phyloP scores from a whole-genome alignment of 2,888 invertebrate genomes.

The Lasius platythorax region DNA sequence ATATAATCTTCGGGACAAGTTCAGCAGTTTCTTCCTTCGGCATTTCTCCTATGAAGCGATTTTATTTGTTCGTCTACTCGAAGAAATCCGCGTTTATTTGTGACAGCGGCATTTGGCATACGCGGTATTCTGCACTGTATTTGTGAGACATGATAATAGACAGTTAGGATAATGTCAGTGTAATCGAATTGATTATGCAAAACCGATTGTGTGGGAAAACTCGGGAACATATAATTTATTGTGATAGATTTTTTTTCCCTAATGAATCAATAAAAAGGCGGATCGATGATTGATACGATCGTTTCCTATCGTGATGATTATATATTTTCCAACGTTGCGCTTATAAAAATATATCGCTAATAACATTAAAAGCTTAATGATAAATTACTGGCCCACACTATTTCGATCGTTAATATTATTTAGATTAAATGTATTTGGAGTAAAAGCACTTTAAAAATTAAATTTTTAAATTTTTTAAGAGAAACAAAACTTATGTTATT shows the following conservation, averaged over 20 bases:
- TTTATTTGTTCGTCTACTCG: neutral
- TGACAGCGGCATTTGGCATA: constrained; percentile 1
- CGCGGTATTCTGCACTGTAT: neutral
- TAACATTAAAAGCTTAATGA: neutral
- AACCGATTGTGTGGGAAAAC: constrained; percentile 35
- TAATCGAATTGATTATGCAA: constrained; percentile 31
- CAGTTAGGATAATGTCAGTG: constrained; percentile 16
- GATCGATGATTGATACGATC: neutral
- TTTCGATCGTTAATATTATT: neutral
- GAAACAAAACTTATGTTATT: neutral
- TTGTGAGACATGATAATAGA: constrained; percentile 17
- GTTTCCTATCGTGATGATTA: neutral
- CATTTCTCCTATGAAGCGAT: neutral
- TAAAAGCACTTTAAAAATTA: neutral
- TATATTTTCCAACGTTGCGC: neutral
- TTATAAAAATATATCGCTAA: neutral
- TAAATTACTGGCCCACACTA: neutral
- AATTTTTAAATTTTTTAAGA: neutral
- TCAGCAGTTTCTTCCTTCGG: neutral
- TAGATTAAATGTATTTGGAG: neutral
- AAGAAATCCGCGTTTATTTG: neutral
- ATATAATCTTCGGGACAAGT: constrained; percentile 24
- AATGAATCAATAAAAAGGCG: neutral
- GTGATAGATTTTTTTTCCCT: constrained; percentile 4
- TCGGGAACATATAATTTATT: neutral